phyloP scores from a whole-genome alignment of 2,113 vertebrate species.

The Nycticryphes semicollaris region DNA sequence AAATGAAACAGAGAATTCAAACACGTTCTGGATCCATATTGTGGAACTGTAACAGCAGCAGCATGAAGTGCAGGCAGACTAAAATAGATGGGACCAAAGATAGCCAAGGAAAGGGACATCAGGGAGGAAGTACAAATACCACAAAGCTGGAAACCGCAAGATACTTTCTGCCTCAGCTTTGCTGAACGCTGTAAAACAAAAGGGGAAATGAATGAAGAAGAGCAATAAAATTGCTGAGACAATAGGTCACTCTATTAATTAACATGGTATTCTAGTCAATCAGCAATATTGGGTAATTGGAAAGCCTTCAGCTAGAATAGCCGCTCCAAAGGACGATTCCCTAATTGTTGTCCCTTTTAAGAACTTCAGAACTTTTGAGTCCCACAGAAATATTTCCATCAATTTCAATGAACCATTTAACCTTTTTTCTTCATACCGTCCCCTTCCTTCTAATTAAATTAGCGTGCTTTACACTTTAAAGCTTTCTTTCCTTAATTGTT shows the following conservation, averaged over 20 bases:
- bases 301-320: slow-evolving; percentile 15
- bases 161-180: not conserved
- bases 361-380: not conserved
- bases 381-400: not conserved
- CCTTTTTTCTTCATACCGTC: not conserved
- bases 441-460: not conserved
- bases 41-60: not conserved
- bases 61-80: not conserved
- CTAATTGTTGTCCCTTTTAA: slow-evolving; percentile 14
- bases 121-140: not conserved
- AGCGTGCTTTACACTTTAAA: not conserved
- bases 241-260: slow-evolving; percentile 29
- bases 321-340: not conserved
- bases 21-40: not conserved
- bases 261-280: not conserved
- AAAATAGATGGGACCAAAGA: not conserved
- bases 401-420: not conserved
- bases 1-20: not conserved
- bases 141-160: not conserved
- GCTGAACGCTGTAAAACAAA: not conserved
- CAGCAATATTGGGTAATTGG: not conserved
- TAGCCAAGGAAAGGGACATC: not conserved
- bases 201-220: not conserved
- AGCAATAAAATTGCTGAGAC: not conserved
- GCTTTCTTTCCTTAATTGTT: not conserved